These are phyloP conservation scores for Cryptotis parvus DNA, from an alignment of 2,113 vertebrate genomes.

Conservation along the genomic window DNA sequence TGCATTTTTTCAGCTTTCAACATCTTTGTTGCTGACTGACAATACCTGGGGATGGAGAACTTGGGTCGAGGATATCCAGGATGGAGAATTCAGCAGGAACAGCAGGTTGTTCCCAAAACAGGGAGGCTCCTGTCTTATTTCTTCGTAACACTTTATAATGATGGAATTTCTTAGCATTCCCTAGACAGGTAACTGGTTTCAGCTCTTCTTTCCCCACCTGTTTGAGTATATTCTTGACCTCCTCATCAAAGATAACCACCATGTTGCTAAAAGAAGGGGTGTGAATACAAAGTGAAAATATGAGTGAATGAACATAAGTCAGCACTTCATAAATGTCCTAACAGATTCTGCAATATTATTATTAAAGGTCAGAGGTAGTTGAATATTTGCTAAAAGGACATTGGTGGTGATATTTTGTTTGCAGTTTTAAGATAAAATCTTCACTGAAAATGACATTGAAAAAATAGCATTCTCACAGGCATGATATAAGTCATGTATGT, in stretches of 20 bases:
- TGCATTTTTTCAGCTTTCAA: not conserved
- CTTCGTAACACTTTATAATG: not conserved
- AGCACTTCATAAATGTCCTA: no score
- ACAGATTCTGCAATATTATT: not conserved
- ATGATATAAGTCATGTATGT: no score
- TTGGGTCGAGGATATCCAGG: not conserved
- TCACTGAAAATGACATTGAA: not conserved
- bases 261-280: not conserved
- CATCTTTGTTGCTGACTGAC: not conserved
- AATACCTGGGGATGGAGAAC: not conserved
- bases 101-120: not conserved
- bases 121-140: not conserved
- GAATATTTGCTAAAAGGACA: not conserved
- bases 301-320: not conserved
- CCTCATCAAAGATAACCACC: not conserved
- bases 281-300: not conserved
- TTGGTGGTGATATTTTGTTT: not conserved
- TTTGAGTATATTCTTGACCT: not conserved
- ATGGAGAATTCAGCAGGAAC: not conserved
- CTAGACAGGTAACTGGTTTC: not conserved
- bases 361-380: not conserved
- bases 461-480: not conserved
- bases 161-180: not conserved
- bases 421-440: not conserved
- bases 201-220: not conserved